phyloP scores from a whole-genome alignment of 1,140 invertebrate genomes.

The Reticulitermes speratus region DNA sequence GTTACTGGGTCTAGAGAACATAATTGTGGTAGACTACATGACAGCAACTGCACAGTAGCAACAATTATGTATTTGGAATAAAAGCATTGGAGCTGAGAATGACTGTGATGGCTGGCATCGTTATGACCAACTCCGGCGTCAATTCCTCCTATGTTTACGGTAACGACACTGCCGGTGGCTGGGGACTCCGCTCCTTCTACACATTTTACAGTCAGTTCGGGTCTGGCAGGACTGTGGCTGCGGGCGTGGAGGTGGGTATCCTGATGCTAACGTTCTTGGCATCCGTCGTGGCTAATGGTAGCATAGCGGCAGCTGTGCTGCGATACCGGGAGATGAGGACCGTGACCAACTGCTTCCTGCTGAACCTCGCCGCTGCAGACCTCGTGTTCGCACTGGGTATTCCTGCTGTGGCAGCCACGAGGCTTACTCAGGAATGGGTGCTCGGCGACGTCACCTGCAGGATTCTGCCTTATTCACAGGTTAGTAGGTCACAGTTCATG shows the following conservation, averaged over 20 bases:
- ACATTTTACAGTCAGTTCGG: slow-evolving; percentile 56
- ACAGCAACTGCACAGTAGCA: no score
- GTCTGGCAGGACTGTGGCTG: slow-evolving; percentile 40
- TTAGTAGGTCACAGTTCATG: slow-evolving; percentile 38
- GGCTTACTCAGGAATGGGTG: slow-evolving; percentile 53
- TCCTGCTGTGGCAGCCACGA: slow-evolving; percentile 54
- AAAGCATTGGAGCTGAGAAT: no score
- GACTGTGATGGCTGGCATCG: neutral
- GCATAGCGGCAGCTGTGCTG: slow-evolving; percentile 49
- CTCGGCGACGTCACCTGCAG: slow-evolving; percentile 55
- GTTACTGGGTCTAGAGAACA: no score
- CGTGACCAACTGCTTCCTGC: slow-evolving; percentile 72
- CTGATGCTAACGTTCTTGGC: slow-evolving; percentile 47
- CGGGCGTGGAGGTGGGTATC: slow-evolving; percentile 44
- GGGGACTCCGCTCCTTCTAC: slow-evolving; percentile 53
- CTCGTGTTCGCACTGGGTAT: slow-evolving; percentile 58
- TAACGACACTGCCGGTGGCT: slow-evolving; percentile 39
- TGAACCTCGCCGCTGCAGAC: slow-evolving; percentile 69
- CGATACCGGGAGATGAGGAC: slow-evolving; percentile 67
- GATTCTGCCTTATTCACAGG: slow-evolving; percentile 59
- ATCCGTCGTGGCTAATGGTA: slow-evolving; percentile 48
- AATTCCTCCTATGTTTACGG: slow-evolving; percentile 29
- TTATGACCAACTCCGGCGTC: neutral
- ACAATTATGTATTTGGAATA: no score
- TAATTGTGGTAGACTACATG: no score